Base-by-base conservation (phyloP, 2,888 invertebrate species). In the Chironomus riparius region DNA sequence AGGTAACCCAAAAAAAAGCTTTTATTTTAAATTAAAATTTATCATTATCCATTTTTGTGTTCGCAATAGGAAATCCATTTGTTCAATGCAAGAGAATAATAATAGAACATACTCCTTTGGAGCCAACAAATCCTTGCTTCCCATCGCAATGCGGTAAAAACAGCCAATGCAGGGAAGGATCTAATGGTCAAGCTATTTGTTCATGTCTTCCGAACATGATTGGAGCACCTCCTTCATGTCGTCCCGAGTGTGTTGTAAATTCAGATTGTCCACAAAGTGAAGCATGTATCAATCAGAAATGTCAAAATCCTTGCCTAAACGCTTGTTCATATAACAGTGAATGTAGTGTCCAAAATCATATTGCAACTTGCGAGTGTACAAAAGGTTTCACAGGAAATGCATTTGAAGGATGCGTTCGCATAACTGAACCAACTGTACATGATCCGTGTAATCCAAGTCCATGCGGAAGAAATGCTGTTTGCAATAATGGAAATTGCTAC, bases 111-210 rank as follows among this genome's bases (percentile, higher is more conserved):
- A 56, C 81, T 74, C 79, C 80, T 5, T 7, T 4, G 4, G 15
- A 50, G 78, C 86, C 86, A 48, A 80, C 82, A 69, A 87, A 90
- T 81, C 89, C 90, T 0, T 92, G 92, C 80, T 82, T 86, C 75
- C 91, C 91, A 48, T 88, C 89, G 71, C 92, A 91, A 1, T 93
- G 92, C 81, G 92, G 92, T 72, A 86, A 91, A 47, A 92, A 93
- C 80, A 91, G 92, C 76, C 85, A 89, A 79, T 93, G 93, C 81
- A 87, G 88, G 28, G 88, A 90, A 80, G 85, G 87, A 28, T 6
- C 18, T 7, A 91, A 92, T 80, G 87, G 87, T 13, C 89, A 90
- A 80, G 91, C 92, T 5, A 89, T 88, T 7, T 94, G 94, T 81
- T 90, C 91, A 22, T 94, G 94, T 81, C 84, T 90, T 80, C 87